Evolutionary conservation across 2,113 vertebrate species (phyloP).

Genomic region (Semicossyphus pulcher): DNA sequence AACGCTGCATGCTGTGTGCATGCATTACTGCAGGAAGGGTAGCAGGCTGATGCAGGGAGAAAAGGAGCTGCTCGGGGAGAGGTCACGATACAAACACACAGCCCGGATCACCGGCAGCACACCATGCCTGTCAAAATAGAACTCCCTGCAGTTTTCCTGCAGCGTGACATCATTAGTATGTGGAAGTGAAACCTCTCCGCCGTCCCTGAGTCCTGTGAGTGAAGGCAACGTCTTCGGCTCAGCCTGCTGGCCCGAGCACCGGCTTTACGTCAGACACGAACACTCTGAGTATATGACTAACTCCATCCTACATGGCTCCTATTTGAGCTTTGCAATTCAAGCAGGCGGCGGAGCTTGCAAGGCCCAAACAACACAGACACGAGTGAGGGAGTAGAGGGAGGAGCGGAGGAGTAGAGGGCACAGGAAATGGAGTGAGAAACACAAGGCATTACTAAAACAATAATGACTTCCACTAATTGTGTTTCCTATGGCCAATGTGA

Average conservation of each 20-base stretch:
- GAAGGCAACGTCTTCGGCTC: slow-evolving; percentile 5
- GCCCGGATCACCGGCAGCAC: slow-evolving; percentile 4
- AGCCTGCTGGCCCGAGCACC: background rate
- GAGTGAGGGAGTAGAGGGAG: slow-evolving; percentile 16
- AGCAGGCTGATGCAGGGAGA: background rate
- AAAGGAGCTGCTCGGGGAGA: slow-evolving; percentile 11
- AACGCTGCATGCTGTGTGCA: fast-evolving
- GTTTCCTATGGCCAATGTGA: slow-evolving; percentile 77
- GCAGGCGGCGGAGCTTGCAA: slow-evolving; percentile 6
- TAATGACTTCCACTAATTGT: slow-evolving; percentile 81
- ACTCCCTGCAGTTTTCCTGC: slow-evolving; percentile 33
- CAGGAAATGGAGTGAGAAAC: slow-evolving; percentile 62
- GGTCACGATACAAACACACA: slow-evolving; percentile 23
- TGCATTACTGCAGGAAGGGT: background rate
- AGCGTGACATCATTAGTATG: slow-evolving; percentile 36
- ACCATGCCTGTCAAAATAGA: slow-evolving; percentile 32
- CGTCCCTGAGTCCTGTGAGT: slow-evolving; percentile 10
- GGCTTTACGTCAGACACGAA: slow-evolving; percentile 1
- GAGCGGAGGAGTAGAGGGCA: slow-evolving; percentile 44
- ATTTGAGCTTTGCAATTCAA: slow-evolving; percentile 17
- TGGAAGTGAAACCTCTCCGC: slow-evolving; percentile 41
- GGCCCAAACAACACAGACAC: slow-evolving; percentile 33
- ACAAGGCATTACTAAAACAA: slow-evolving; percentile 65
- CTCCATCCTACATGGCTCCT: slow-evolving; percentile 17
- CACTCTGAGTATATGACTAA: slow-evolving; percentile 27